Evolutionary conservation across 2,888 invertebrate genomes (phyloP), one percentile per base, ranked within the genome.

Genomic region (Timandra comae): DNA sequence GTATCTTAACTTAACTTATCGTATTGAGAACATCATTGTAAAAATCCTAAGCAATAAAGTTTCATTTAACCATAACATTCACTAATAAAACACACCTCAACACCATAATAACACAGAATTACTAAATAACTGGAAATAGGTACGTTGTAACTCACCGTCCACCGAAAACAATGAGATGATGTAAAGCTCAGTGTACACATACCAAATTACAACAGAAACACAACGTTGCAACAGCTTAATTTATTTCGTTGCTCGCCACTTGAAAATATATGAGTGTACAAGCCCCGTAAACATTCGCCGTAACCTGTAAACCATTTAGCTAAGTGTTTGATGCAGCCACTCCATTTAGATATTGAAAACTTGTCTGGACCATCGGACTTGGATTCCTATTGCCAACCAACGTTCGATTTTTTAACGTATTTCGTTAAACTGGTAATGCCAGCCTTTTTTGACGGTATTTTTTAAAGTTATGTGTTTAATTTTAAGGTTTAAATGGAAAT

Each of bases 311-410:
- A 60, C 69, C 64, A 75, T 75, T 75, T 69, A 61, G 63, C 62
- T 73, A 72, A 76, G 76, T 75, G 75, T 66, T 73, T 65, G 61
- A 68, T 73, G 73, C 73, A 61, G 65, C 53, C 43, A 37, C 51
- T 56, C 72, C 69, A 76, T 77, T 68, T 68, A 54, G 67, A 68
- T 75, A 76, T 77, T 76, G 77, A 60, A 69, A 74, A 74, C 56
- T 70, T 64, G 54, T 56, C 48, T 50, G 52, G 35, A 52, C 54
- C 52, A 52, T 38, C 44, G 34, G 48, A 41, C 47, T 52, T 46
- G 38, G 51, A 53, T 58, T 52, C 52, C 39, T 36, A 40, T 33
- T 44, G 45, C 43, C 43, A 36, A 35, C 16, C n/a, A n/a, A n/a
- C 31, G 22, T 12, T 20, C 34, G 28, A 41, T 34, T 49, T 49